A percentile compares a stretch with the other conserved stretches of the same genome.
Evolutionary conservation across 2,113 vertebrate species (phyloP).

Genomic region (Rhinolophus ferrumequinum): DNA sequence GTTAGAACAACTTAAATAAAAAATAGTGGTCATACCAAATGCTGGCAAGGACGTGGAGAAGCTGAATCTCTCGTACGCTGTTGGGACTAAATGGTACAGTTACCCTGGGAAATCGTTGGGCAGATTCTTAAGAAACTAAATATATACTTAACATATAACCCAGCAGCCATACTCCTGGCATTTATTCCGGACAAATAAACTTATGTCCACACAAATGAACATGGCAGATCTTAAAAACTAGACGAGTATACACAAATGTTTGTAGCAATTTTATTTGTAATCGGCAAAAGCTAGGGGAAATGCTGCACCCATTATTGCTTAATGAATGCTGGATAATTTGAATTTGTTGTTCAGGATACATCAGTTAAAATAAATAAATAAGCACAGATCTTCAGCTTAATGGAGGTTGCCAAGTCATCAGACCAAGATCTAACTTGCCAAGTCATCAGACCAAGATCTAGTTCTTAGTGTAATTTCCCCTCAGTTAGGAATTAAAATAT

Average conservation of each 20-base stretch:
- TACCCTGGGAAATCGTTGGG: neutral
- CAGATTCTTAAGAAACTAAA: neutral
- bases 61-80: neutral
- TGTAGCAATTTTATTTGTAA: neutral
- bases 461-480: neutral
- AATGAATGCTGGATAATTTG: neutral
- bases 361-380: neutral
- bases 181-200: neutral
- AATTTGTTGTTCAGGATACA: neutral
- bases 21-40: neutral
- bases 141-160: neutral
- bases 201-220: neutral
- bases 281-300: neutral
- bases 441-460: neutral
- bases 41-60: neutral
- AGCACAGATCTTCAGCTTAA: neutral
- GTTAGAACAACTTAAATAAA: neutral
- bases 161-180: neutral
- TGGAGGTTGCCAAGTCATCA: neutral
- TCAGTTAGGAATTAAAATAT: constrained; percentile 1
- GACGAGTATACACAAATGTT: neutral
- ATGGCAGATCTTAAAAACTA: neutral
- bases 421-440: neutral
- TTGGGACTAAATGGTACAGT: neutral
- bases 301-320: neutral